A percentile compares a stretch with the other conserved stretches of the same genome.
phyloP scores from a whole-genome alignment of 2,113 vertebrate genomes.

The Panurus biarmicus region DNA sequence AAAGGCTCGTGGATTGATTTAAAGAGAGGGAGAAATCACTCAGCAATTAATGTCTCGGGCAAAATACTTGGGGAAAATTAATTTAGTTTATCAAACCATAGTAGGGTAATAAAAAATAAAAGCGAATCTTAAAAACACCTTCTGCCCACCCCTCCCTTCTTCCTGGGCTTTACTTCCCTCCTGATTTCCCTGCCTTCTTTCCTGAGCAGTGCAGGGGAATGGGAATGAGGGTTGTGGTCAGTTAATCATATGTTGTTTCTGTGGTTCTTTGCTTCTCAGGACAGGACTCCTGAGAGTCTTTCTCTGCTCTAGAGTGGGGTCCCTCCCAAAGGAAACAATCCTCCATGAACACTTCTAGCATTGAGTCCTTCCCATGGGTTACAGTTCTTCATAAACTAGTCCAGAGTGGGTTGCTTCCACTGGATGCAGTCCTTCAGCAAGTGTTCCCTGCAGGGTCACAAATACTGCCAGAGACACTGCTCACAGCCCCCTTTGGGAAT shows the following conservation, averaged over 20 bases:
- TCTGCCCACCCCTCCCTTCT: background rate
- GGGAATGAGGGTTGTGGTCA: background rate
- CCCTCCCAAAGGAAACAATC: rapidly evolving
- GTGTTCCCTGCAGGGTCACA: background rate
- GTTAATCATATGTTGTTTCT: background rate
- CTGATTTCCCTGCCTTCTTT: background rate
- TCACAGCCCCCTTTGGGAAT: background rate
- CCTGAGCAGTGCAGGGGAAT: background rate
- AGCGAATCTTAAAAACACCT: background rate
- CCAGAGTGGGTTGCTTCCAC: no score
- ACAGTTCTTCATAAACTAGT: background rate
- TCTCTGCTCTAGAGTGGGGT: background rate
- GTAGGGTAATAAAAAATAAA: background rate
- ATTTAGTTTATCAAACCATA: background rate
- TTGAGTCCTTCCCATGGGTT: no score
- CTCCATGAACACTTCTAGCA: background rate
- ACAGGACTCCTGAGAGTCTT: background rate
- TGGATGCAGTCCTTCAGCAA: background rate
- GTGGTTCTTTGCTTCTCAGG: background rate
- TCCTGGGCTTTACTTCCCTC: background rate
- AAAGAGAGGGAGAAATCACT: background rate
- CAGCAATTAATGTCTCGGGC: background rate
- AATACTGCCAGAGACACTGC: background rate
- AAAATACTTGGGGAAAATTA: background rate
- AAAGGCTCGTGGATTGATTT: rapidly evolving